phyloP scores from a whole-genome alignment of 2,113 vertebrate species.

The Mastomys coucha region DNA sequence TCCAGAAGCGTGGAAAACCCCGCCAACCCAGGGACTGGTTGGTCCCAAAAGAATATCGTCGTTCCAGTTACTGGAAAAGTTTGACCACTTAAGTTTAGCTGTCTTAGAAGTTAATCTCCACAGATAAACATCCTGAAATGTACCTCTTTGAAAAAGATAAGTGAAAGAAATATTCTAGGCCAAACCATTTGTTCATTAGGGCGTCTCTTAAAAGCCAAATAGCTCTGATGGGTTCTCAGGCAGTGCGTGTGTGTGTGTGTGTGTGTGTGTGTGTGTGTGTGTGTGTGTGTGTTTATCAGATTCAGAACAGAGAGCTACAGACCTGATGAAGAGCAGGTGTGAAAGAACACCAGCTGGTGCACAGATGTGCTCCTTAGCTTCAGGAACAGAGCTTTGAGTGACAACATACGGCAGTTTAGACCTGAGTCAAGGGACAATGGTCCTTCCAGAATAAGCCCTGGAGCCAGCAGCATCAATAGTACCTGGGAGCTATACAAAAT shows the following conservation, averaged over 20 bases:
- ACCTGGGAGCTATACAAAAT: background rate
- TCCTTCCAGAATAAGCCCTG: background rate
- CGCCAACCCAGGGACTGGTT: conserved; percentile 61
- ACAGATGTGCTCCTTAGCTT: fast-evolving
- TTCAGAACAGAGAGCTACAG: background rate
- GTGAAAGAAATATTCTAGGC: conserved; percentile 65
- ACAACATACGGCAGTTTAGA: background rate
- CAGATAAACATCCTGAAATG: conserved; percentile 76
- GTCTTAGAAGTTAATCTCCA: conserved; percentile 61
- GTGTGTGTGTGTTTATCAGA: background rate
- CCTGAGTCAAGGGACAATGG: background rate
- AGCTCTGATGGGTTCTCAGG: background rate
- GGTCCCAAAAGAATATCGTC: conserved; percentile 71
- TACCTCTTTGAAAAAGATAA: conserved; percentile 75
- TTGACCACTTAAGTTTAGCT: conserved; percentile 56
- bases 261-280: background rate
- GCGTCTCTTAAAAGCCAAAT: conserved; percentile 52
- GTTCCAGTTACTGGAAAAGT: conserved; percentile 72
- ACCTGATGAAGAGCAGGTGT: background rate
- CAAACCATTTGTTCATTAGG: conserved; percentile 39
- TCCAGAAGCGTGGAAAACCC: conserved; percentile 79
- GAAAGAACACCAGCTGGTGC: background rate
- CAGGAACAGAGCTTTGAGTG: background rate
- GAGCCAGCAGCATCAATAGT: background rate
- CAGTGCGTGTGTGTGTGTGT: too few relatives aligned